Evolutionary conservation across 1,140 invertebrate species (phyloP).

Genomic region (Drosophila teissieri): DNA sequence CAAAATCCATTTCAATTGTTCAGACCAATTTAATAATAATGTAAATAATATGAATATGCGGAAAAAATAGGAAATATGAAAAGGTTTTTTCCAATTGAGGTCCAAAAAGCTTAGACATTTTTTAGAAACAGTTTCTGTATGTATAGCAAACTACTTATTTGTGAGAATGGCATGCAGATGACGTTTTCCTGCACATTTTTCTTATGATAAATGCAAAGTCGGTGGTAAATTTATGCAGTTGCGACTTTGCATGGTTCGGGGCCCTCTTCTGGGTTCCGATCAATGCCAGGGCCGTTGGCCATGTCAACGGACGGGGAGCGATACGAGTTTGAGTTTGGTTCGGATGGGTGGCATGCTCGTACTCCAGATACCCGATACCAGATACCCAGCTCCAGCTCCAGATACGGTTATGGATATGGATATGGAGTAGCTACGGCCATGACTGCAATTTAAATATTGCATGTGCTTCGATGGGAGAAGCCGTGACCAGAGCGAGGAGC

Average conservation of each 20-base stretch:
- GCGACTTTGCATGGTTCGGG: constrained; percentile 36
- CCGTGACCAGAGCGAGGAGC: constrained; percentile 39
- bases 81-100: too few relatives aligned
- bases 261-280: constrained; percentile 35
- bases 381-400: constrained; percentile 25
- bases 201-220: constrained; percentile 49
- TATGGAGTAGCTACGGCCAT: constrained; percentile 50
- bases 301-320: constrained; percentile 57
- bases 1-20: too few relatives aligned
- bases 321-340: constrained; percentile 1
- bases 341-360: constrained; percentile 21
- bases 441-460: constrained; percentile 78
- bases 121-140: background rate
- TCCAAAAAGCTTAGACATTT: too few relatives aligned
- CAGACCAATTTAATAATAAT: too few relatives aligned
- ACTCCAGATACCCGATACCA: constrained; percentile 37
- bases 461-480: constrained; percentile 49
- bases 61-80: too few relatives aligned
- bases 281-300: constrained; percentile 74
- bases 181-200: constrained; percentile 33
- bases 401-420: constrained; percentile 53
- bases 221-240: constrained; percentile 63
- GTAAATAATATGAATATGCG: too few relatives aligned
- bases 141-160: constrained; percentile 13
- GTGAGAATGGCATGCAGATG: constrained; percentile 42